Evolutionary conservation across 2,797 vertebrate species (phyloP).

Genomic region (Esox lucius): DNA sequence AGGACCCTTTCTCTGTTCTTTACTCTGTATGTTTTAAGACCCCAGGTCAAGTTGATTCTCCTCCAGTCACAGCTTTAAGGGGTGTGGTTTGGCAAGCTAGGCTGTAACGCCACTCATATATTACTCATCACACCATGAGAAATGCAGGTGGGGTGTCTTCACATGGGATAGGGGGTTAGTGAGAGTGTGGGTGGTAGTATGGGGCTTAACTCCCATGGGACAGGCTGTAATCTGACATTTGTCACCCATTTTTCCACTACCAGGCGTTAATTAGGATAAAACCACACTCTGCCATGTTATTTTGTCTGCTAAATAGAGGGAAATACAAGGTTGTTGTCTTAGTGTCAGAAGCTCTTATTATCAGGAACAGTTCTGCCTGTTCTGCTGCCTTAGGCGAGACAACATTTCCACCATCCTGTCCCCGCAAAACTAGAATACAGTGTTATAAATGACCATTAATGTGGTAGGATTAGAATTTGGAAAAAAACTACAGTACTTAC

Average conservation of each 20-base stretch:
- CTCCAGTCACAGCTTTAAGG: slow-evolving; percentile 20
- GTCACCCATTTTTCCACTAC: slow-evolving; percentile 33
- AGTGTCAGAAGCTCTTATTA: slow-evolving; percentile 16
- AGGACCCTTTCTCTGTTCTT: no score
- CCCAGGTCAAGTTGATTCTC: not conserved
- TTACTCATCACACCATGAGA: slow-evolving; percentile 23
- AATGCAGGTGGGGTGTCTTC: slow-evolving; percentile 3
- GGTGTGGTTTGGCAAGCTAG: slow-evolving; percentile 12
- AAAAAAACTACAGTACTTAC: no score
- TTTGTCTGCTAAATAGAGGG: slow-evolving; percentile 25
- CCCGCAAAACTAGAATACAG: no score
- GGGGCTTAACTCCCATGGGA: slow-evolving; percentile 30
- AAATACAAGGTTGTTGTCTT: slow-evolving; percentile 40
- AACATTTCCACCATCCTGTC: no score
- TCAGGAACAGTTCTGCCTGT: no score
- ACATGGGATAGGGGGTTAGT: not conserved
- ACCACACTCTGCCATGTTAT: slow-evolving; percentile 3
- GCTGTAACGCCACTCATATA: not conserved
- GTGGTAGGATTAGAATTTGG: no score
- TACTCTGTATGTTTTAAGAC: no score
- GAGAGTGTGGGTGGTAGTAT: slow-evolving; percentile 3
- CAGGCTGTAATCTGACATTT: slow-evolving; percentile 27
- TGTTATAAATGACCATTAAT: no score
- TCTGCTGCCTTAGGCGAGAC: no score
- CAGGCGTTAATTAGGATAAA: slow-evolving; percentile 35